These are phyloP conservation scores for Stichodactyla mertensii DNA, from an alignment of 64 coral and sea anemone genomes.

Conservation along the genomic window DNA sequence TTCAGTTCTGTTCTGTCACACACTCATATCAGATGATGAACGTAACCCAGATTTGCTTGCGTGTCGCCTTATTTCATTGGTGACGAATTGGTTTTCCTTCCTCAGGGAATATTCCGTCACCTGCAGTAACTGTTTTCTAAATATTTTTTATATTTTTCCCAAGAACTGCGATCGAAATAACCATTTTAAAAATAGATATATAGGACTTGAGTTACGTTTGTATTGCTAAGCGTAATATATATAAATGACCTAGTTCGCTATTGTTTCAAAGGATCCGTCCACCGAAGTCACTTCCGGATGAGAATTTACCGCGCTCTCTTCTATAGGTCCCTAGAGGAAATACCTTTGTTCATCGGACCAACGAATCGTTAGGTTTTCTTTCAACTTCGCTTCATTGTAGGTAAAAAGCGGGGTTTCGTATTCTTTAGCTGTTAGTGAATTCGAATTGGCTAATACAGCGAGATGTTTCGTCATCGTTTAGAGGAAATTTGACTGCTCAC, in stretches of 20 bases:
- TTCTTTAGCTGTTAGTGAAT: background rate
- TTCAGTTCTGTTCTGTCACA: background rate
- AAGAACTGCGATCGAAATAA: background rate
- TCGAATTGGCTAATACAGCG: constrained; percentile 4
- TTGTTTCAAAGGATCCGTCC: background rate
- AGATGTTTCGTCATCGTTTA: background rate
- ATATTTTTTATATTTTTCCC: background rate
- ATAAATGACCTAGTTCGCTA: constrained; percentile 1
- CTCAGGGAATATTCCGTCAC: background rate
- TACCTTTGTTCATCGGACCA: background rate
- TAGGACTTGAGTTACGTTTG: background rate
- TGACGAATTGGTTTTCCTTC: background rate
- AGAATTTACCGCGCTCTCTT: background rate
- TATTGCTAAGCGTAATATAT: background rate
- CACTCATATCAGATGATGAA: background rate
- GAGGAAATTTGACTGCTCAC: background rate
- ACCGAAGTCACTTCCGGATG: background rate
- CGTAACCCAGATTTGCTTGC: background rate
- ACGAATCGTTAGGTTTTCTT: background rate
- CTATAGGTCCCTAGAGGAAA: background rate
- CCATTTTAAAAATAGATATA: background rate
- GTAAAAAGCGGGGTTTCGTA: background rate
- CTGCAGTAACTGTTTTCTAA: constrained; percentile 11
- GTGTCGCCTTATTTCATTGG: background rate
- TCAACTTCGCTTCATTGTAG: background rate